Base-by-base conservation (phyloP, 2,888 invertebrate species). In the Rhagophthalmus giganteus region DNA sequence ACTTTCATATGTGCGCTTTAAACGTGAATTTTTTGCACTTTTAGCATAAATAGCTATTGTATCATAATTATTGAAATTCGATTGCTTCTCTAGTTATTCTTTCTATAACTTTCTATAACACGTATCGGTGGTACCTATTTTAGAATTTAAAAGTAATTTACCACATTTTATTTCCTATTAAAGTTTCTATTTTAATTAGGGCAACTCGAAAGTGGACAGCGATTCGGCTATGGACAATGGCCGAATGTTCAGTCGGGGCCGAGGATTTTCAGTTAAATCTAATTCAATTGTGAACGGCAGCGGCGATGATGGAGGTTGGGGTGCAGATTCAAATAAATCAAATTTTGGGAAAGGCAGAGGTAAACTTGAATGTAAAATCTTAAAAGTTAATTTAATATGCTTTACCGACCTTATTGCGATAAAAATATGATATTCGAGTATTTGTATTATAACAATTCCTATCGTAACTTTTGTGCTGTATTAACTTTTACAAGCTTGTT, bases 251-350 rank as follows among this genome's bases (percentile, higher is more conserved):
- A 57, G 57, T 5, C 12, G 56, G 8, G 52, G 52, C 5, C 31
- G 50, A 7, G 52, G 52, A 11, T 52, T 52, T 24, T 46, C 52
- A 4, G 40, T 37, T 11, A 34, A 45, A 33, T 5, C 20, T 11
- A 34, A 25, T n/a, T 26, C 33, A 28, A 24, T 55, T 30, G 47
- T 31, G 10, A 20, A 26, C 20, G 4, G 24, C 7, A 40, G 16
- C 46, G 58, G 37, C 59, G 58, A 2, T 62, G 61, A 13, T 39
- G 57, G 25, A 59, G 59, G 3, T 64, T 60, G 1, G 63, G 64
- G 1, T 3, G 37, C 46, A n/a, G 16, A 13, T 32, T n/a, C n/a
- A 11, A 30, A 38, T 28, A 13, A 11, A 12, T 13, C 27, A 24
- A 20, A 14, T 13, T 26, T 26, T 37, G 37, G 26, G 4, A 11